A percentile compares a stretch with the other conserved stretches of the same genome.
These are phyloP conservation scores for Panulirus ornatus DNA, from an alignment of 1,140 invertebrate species.

Conservation along the genomic window DNA sequence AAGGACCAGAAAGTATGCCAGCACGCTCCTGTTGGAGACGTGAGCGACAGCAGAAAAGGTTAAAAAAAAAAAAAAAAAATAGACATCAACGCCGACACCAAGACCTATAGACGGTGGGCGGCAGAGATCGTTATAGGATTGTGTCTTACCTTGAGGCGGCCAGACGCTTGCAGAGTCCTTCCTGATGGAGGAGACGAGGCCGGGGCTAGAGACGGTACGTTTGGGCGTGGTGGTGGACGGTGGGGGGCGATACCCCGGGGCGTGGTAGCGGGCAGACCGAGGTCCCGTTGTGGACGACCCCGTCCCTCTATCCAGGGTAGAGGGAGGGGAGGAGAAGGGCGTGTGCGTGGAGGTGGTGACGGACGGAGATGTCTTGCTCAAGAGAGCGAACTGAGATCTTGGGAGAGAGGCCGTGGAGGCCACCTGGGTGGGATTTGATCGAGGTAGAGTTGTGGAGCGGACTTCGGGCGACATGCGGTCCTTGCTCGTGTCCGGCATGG, in stretches of 20 bases:
- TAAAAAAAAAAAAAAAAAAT: background rate
- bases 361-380: conserved; percentile 63
- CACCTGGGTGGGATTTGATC: conserved; percentile 72
- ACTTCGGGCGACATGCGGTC: conserved; percentile 72
- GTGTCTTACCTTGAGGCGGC: conserved; percentile 74
- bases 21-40: too few species aligned
- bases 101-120: background rate
- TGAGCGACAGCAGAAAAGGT: background rate
- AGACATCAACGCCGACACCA: background rate
- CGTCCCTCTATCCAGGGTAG: conserved; percentile 52
- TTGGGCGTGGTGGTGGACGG: conserved; percentile 68
- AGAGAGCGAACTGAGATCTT: conserved; percentile 65
- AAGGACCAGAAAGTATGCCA: background rate
- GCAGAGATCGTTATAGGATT: background rate
- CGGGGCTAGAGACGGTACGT: conserved; percentile 73
- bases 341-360: conserved; percentile 49
- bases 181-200: conserved; percentile 68
- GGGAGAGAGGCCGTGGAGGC: conserved; percentile 72
- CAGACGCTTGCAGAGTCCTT: conserved; percentile 66
- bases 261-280: conserved; percentile 89
- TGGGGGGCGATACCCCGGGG: conserved; percentile 85
- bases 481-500: conserved; percentile 73
- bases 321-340: conserved; percentile 41
- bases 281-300: conserved; percentile 32
- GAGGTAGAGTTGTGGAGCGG: conserved; percentile 74